Base-by-base conservation (phyloP, 2,113 vertebrate species). In the Melanerpes formicivorus region DNA sequence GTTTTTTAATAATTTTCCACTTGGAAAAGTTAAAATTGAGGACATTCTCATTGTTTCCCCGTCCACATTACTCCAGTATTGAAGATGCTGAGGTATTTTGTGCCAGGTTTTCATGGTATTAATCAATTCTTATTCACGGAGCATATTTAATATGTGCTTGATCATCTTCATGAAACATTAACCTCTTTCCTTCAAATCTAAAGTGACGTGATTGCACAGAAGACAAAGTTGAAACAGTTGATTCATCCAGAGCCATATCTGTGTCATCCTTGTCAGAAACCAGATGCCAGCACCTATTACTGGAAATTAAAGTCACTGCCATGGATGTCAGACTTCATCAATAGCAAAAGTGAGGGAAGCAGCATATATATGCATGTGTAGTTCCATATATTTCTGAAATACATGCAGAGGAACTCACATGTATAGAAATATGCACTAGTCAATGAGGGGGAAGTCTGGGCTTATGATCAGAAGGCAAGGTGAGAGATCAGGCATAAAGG, bases 191-290 rank as follows among this genome's bases (percentile, higher is more conserved):
- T 60, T 64, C 1, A 10, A 74, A 70, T 69, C 55, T 25, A 29
- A 23, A 6, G 6, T 7, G 0, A 52, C 26, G 12, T 1, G 7
- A 85, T 14, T 32, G 4, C 44, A 58, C 5, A 50, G 11, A 54
- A 82, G 81, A 62, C 11, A 11, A 8, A 25, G 2, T 4, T 56
- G 37, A 80, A 34, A 27, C 44, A 65, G 84, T 32, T 34, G 1
- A 37, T 44, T 65, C 18, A 27, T 56, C 19, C 26, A 60, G 8
- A 64, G 37, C 16, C 63, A 59, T 37, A 65, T 34, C 40, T 29
- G 18, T 64, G 32, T 10, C 50, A 30, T 34, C 17, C 32, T n/a
- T 62, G 17, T 18, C 50, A 73, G 72, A 80, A 15, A 27, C 14
- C 50, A 74, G 52, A 37, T 52, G 59, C 22, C 40, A 78, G 72